Percentiles rank a stretch among this genome's conserved stretches.
Conservation (phyloP, 2,888 invertebrate species). For the Bombylius major region DNA sequence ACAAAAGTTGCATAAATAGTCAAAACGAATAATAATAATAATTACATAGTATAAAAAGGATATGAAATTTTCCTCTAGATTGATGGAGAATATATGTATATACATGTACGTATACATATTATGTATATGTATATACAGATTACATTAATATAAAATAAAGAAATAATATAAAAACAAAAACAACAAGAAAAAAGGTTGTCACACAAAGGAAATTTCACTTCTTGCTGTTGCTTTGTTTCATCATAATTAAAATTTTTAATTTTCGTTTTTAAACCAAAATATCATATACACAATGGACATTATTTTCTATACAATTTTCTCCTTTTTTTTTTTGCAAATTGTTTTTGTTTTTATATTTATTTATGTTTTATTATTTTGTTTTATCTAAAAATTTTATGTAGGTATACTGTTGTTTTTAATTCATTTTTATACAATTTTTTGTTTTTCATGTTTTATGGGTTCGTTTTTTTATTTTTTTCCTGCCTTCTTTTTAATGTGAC, state of each 20-base stretch:
- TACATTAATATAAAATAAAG: neutral
- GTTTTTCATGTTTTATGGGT: too few species aligned
- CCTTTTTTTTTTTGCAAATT: neutral
- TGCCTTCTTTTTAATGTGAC: neutral
- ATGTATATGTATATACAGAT: neutral
- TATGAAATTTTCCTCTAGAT: slow-evolving; percentile 1
- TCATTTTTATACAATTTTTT: too few species aligned
- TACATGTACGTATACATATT: too few species aligned
- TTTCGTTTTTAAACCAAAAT: neutral
- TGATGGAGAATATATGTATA: neutral
- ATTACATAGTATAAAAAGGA: slow-evolving; percentile 3
- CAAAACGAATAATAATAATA: slow-evolving; percentile 3
- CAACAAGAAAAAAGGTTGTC: neutral
- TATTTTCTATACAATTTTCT: neutral
- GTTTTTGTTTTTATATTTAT: too few species aligned
- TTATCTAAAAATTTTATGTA: too few species aligned
- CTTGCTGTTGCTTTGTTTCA: slow-evolving; percentile 1
- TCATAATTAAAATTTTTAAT: slow-evolving; percentile 4
- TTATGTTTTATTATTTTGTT: too few species aligned
- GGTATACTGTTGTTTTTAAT: too few species aligned
- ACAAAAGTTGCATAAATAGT: slow-evolving; percentile 3
- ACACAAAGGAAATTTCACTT: slow-evolving; percentile 2
- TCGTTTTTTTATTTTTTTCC: too few species aligned
- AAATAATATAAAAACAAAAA: neutral
- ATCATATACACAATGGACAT: neutral